Conservation (phyloP, 2,113 vertebrate species). For the Sigmodon hispidus region DNA sequence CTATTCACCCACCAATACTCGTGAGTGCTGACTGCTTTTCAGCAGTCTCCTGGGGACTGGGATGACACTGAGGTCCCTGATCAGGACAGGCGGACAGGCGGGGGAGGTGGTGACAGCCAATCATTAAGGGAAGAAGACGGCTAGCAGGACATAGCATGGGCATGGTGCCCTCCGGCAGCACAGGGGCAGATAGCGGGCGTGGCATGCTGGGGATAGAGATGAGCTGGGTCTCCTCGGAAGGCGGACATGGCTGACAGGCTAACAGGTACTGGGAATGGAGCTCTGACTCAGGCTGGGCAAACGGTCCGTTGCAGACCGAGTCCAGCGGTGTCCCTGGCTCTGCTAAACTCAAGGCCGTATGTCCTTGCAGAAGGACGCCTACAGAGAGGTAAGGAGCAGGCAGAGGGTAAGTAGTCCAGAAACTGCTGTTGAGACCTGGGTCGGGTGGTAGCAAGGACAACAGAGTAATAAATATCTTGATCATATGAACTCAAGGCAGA, state of each 20-base stretch:
- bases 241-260: not conserved
- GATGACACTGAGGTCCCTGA: not conserved
- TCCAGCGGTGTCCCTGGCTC: no score
- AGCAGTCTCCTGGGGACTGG: not conserved
- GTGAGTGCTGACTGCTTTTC: not conserved
- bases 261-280: not conserved
- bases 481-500: not conserved
- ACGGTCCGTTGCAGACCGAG: not conserved
- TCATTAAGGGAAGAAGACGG: fast-evolving
- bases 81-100: not conserved
- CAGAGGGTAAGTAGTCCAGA: fast-evolving
- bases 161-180: not conserved
- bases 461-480: fast-evolving
- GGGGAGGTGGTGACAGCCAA: no score
- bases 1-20: fast-evolving
- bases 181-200: no score
- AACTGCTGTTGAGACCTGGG: not conserved
- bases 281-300: not conserved
- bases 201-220: fast-evolving
- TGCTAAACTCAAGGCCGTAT: not conserved
- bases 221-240: no score
- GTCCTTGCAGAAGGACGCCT: not conserved
- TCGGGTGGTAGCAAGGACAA: fast-evolving
- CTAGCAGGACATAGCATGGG: fast-evolving
- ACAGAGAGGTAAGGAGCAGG: not conserved